Evolutionary conservation across 2,113 vertebrate species (phyloP).

Genomic region (Otocyon megalotis): DNA sequence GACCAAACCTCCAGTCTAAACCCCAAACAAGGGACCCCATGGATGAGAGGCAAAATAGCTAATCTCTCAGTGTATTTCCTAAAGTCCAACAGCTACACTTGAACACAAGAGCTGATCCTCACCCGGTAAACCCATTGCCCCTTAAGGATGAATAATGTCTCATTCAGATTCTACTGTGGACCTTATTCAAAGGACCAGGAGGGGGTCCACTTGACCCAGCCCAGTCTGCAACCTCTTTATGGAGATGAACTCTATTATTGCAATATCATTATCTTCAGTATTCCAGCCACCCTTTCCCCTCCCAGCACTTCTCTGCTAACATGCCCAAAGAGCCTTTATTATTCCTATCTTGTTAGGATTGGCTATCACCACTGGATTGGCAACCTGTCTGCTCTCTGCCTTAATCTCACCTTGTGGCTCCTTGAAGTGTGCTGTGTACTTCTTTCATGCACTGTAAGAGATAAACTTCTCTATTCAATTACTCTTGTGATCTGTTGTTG

Average conservation of each 20-base stretch:
- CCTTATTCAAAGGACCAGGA: background rate
- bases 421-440: background rate
- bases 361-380: background rate
- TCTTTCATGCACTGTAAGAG: background rate
- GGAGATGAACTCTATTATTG: background rate
- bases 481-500: background rate
- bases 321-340: background rate
- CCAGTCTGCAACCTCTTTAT: background rate
- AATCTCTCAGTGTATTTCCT: background rate
- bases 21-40: background rate
- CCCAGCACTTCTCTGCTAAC: background rate
- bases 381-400: background rate
- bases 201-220: background rate
- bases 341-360: background rate
- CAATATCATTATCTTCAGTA: background rate
- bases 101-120: background rate
- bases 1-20: background rate
- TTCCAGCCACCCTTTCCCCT: background rate
- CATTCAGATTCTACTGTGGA: background rate
- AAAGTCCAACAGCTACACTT: background rate
- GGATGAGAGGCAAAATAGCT: background rate
- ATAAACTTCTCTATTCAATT: background rate
- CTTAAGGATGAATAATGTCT: background rate
- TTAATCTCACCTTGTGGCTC: background rate
- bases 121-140: background rate